phyloP scores from a whole-genome alignment of 1,140 invertebrate genomes.

The Nymphalis io region DNA sequence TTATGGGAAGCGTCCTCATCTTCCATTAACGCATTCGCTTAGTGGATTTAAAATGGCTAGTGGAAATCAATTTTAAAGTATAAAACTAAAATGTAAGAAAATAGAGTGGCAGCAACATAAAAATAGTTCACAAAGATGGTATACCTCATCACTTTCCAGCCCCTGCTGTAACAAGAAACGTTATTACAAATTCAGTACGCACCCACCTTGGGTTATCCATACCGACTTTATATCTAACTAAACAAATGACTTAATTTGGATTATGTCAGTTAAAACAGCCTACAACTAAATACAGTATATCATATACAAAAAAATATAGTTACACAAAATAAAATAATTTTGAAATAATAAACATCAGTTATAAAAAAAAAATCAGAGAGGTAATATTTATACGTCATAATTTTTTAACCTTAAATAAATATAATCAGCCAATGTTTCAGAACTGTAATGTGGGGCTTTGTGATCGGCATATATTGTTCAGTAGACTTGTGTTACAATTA shows the following conservation, averaged over 20 bases:
- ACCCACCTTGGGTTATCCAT: slow-evolving; percentile 74
- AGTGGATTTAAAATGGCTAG: slow-evolving; percentile 74
- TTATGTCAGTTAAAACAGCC: slow-evolving; percentile 25
- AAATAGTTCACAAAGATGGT: slow-evolving; percentile 80
- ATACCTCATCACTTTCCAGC: slow-evolving; percentile 94
- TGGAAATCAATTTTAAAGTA: slow-evolving; percentile 73
- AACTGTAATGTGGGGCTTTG: slow-evolving; percentile 53
- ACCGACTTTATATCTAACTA: slow-evolving; percentile 50
- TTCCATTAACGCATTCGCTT: slow-evolving; percentile 76
- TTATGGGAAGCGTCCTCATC: slow-evolving; percentile 74
- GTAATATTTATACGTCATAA: slow-evolving; percentile 11
- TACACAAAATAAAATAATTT: slow-evolving; percentile 47
- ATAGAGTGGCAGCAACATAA: slow-evolving; percentile 79
- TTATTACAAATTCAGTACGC: slow-evolving; percentile 79
- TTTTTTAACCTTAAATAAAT: slow-evolving; percentile 26
- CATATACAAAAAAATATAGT: slow-evolving; percentile 26
- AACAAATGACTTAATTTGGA: slow-evolving; percentile 41
- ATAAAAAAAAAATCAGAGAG: slow-evolving; percentile 25
- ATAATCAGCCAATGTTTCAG: slow-evolving; percentile 42
- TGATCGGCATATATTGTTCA: slow-evolving; percentile 56
- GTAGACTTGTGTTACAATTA: slow-evolving; percentile 54
- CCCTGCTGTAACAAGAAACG: slow-evolving; percentile 88
- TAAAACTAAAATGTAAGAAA: slow-evolving; percentile 75
- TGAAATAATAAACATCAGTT: slow-evolving; percentile 36
- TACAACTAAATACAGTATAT: slow-evolving; percentile 34